Evolutionary conservation across 2,113 vertebrate genomes (phyloP).

Genomic region (Phainopepla nitens): DNA sequence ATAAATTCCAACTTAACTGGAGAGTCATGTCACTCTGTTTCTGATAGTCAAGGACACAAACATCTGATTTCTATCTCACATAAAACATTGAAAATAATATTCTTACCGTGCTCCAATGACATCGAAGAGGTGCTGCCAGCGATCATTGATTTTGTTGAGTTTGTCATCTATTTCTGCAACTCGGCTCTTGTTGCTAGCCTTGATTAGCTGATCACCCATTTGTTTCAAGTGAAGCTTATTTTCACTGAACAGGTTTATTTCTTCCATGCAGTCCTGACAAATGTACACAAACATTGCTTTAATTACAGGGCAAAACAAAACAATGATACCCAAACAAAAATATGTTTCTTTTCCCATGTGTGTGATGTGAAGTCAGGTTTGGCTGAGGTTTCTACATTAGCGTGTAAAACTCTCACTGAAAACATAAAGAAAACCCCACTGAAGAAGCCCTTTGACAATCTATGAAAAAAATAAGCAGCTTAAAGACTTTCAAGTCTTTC

Average conservation of each 20-base stretch:
- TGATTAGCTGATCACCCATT: constrained; percentile 88
- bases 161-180: constrained; percentile 87
- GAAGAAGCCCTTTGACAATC: background rate
- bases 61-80: background rate
- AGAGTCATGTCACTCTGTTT: background rate
- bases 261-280: constrained; percentile 92
- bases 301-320: background rate
- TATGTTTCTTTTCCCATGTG: background rate
- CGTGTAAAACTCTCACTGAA: background rate
- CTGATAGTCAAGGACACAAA: background rate
- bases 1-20: background rate
- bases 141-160: constrained; percentile 85
- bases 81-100: background rate
- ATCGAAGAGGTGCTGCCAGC: constrained; percentile 93
- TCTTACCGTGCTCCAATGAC: constrained; percentile 90
- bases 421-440: background rate
- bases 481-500: background rate
- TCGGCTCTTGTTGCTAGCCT: constrained; percentile 82
- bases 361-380: background rate
- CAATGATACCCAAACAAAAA: background rate
- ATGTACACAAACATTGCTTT: background rate
- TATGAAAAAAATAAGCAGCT: constrained; percentile 19
- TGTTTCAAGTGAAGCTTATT: constrained; percentile 88
- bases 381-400: background rate
- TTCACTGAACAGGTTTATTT: constrained; percentile 91